Evolutionary conservation across 1,140 invertebrate genomes (phyloP), one percentile per base, ranked within the genome.

Genomic region (Tetramorium alpestre): DNA sequence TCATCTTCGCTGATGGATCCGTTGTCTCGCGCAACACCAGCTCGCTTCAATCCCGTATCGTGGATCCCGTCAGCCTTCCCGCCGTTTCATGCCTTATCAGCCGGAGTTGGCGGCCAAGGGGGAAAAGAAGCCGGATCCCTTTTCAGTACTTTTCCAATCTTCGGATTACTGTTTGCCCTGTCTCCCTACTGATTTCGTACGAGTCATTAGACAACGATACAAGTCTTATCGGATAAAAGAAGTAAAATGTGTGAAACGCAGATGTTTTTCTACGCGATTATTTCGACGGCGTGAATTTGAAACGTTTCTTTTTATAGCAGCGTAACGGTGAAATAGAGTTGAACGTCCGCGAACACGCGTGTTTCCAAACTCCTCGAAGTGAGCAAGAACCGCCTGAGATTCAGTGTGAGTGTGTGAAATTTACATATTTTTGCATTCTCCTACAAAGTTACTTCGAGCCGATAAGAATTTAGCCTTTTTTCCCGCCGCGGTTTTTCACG

Each of bases 1-100:
- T 90, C 58, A 58, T 89, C 49, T 84, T 84, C 60, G 11, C 41
- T 62, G 47, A 44, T 41, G 82, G 56, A 65, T 49, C 75, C 65
- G 49, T 84, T 72, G 65, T 70, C 69, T 67, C 38, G 54, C 25
- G n/a, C 51, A 72, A 25, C 54, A 60, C 54, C 33, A 49, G 49
- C 28, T 54, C 51, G 62, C 49, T 18, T 56, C 44, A 56, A 38
- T 80, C 38, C 77, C 4, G 60, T 58, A 51, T 84, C 51, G 25
- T 22, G 33, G 25, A 56, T 58, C 22, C 25, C 25, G 25, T 81
- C 49, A 73, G 18, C 25, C 28, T 49, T 62, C 22, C 60, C 44
- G 58, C 28, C 13, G 49, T 60, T 25, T 67, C 58, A 64, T 88
- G 22, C 58, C 49, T 49, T 56, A 75, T 76, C 69, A 73, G 49